phyloP scores from a whole-genome alignment of 2,113 vertebrate genomes.

The Aegotheles bennettii region DNA sequence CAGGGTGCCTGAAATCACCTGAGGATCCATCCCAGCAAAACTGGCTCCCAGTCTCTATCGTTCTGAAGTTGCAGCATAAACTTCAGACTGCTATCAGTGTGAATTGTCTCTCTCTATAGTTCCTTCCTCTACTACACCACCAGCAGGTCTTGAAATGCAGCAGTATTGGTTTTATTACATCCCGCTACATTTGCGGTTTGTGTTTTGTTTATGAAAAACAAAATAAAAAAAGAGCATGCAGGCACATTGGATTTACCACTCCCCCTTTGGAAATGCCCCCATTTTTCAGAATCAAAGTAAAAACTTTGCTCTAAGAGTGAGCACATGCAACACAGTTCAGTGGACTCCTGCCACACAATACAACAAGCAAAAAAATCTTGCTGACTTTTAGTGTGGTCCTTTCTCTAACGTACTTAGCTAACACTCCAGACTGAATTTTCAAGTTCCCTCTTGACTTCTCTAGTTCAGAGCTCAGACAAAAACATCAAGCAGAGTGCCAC shows the following conservation, averaged over 20 bases:
- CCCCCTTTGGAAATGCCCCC: neutral
- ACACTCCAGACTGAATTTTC: neutral
- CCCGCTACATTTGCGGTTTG: neutral
- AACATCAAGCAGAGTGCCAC: neutral
- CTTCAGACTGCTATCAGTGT: neutral
- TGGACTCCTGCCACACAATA: neutral
- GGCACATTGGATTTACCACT: neutral
- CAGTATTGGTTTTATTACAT: neutral
- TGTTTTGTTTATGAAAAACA: neutral
- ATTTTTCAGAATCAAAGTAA: neutral
- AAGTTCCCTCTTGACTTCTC: neutral
- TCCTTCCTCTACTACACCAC: neutral
- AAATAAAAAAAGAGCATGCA: neutral
- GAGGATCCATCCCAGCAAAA: neutral
- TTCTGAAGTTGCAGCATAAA: neutral
- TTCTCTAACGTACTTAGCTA: neutral
- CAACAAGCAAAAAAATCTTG: neutral
- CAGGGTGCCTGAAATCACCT: neutral
- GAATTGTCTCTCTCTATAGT: neutral
- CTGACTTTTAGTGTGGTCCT: neutral
- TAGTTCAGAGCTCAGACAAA: neutral
- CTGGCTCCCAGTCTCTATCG: neutral
- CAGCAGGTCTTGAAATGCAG: neutral
- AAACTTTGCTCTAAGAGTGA: neutral
- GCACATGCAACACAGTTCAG: accelerated